These are phyloP conservation scores for Tachystola acroxantha DNA, from an alignment of 2,888 invertebrate species.

Conservation along the genomic window DNA sequence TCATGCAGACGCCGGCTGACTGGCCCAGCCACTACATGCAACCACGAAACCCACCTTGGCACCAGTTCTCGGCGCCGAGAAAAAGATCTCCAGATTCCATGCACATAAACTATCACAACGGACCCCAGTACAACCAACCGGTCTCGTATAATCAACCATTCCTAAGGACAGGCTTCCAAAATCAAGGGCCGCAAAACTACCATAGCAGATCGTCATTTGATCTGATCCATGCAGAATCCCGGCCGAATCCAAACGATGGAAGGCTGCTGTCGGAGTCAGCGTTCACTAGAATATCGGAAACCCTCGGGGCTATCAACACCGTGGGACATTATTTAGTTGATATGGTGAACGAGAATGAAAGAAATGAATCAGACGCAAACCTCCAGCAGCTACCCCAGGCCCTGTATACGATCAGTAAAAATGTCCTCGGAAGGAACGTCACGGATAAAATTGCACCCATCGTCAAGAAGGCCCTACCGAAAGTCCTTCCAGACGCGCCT, in stretches of 20 bases:
- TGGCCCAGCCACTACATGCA: constrained; percentile 43
- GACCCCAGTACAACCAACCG: constrained; percentile 16
- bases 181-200: constrained; percentile 31
- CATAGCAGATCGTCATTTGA: constrained; percentile 41
- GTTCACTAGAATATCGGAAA: constrained; percentile 80
- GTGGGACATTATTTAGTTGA: constrained; percentile 91
- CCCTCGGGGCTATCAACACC: constrained; percentile 88
- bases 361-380: constrained; percentile 60
- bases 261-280: constrained; percentile 79
- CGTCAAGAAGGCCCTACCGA: constrained; percentile 68
- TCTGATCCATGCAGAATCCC: constrained; percentile 37
- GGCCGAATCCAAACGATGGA: constrained; percentile 53
- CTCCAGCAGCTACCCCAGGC: constrained; percentile 81
- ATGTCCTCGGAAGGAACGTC: constrained; percentile 85
- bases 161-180: constrained; percentile 8
- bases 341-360: constrained; percentile 79
- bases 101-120: constrained; percentile 22
- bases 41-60: constrained; percentile 56
- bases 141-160: constrained; percentile 33
- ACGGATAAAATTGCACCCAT: constrained; percentile 89
- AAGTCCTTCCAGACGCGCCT: constrained; percentile 62
- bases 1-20: constrained; percentile 43
- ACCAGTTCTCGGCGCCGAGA: constrained; percentile 57
- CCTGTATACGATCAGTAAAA: constrained; percentile 88
- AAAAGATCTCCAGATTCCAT: constrained; percentile 59